Evolutionary conservation across 1,140 invertebrate species (phyloP), one percentile per base, ranked within the genome.

Genomic region (Brachionus manjavacas): DNA sequence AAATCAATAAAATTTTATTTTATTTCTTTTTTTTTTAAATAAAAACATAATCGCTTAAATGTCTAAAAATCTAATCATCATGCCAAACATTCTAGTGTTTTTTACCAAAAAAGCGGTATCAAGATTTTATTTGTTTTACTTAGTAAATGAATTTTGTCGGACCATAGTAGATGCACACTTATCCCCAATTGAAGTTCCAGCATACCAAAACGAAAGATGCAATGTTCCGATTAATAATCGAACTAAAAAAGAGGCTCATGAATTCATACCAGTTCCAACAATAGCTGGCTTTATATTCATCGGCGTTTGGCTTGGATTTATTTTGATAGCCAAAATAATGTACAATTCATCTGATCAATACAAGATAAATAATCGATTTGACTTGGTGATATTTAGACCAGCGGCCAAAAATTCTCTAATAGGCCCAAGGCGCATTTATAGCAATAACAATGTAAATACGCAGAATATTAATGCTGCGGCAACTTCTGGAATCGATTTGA

Each of bases 381-480:
- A 81, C 60, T 64, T 81, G 52, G 64, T 81, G 20, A 81, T 81
- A 39, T 81, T 81, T 25, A 81, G 52, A 16, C 52, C 79, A 8
- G 52, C 52, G 46, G 79, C 79, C 25, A 81, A 81, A 25, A 81
- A 81, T 64, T 60, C 52, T 4, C 14, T 64, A 14, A 81, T 81
- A 14, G 79, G 64, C 2, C 79, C 79, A 25, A 60, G 79, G 25
- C 49, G 79, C 9, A 64, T 81, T 41, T 81, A 64, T 46, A 81
- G 52, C 52, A 60, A 68, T 14, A 81, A 81, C 35, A 60, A 60
- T 64, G 79, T 68, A 16, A 81, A 64, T 20, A 43, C 28, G 9
- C 79, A 81, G 39, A 81, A 81, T 46, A 64, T 81, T 16, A 81
- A 81, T 46, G 79, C 79, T 39, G 79, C 79, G 2, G 79, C 52